Base-by-base conservation (phyloP, 2,888 invertebrate genomes). In the Leptinotarsa peninsularis region DNA sequence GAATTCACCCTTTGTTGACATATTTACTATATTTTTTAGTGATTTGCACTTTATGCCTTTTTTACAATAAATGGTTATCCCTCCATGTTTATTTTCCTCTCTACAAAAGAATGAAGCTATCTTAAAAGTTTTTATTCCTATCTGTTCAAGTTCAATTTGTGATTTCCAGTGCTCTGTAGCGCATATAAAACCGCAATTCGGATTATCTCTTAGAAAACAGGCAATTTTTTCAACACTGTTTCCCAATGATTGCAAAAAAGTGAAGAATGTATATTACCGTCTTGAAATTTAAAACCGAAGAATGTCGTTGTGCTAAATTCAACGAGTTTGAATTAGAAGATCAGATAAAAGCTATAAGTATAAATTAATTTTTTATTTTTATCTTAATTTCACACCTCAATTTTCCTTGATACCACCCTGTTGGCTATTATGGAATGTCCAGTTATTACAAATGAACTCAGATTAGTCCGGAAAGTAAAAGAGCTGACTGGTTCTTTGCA, bases 381-480 rank as follows among this genome's bases (percentile, higher is more conserved):
- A 23, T 66, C 17, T 33, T 27, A 27, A 27, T 23, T 33, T 21
- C 15, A 67, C 15, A 52, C 15, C n/a, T 14, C 21, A 23, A 21
- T 14, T 23, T 58, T 18, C 21, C 58, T 58, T 58, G 58, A 14
- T 58, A 23, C 58, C 23, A 58, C 58, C 21, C 58, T 58, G 58
- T 58, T 10, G 58, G 58, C 23, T 49, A 50, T 50, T 49, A 49
- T 21, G 4, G 4, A 18, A 49, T 67, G 18, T 4, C 10, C 27
- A 49, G 49, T 67, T 67, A 58, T 67, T 49, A 50, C 10, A 67
- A 66, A 49, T 66, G 66, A 66, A 27, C 66, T 49, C 49, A 66
- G 43, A 66, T 49, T 58, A 58, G 15, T 58, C 15, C 58, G 58
- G 14, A 58, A 58, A 13, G 23, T 33, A 58, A 58, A 21, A 10